Percentiles rank a stretch among this genome's conserved stretches.
Evolutionary conservation across 92 coral and sea anemone genomes (phyloP).

Genomic region (Isaurus tuberculatus): DNA sequence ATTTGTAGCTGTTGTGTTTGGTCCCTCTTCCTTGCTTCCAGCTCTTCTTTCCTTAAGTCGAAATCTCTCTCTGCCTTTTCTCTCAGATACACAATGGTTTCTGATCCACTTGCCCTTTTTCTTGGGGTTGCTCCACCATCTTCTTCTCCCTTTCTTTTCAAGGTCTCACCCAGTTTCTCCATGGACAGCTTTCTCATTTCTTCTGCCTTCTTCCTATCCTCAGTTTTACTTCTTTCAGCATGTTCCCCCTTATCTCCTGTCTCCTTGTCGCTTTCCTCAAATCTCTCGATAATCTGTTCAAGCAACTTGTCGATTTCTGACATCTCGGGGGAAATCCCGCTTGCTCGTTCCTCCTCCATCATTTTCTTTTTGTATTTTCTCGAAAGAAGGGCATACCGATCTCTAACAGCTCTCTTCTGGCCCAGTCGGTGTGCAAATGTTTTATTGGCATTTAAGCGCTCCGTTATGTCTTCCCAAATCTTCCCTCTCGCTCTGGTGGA

Average conservation of each 20-base stretch:
- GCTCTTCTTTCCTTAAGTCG: neutral
- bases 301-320: conserved; percentile 34
- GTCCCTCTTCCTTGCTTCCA: neutral
- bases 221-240: conserved; percentile 24
- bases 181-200: conserved; percentile 55
- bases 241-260: conserved; percentile 21
- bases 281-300: conserved; percentile 45
- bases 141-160: conserved; percentile 52
- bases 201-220: conserved; percentile 47
- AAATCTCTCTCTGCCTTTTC: neutral
- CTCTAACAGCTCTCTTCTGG: conserved; percentile 48
- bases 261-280: conserved; percentile 48
- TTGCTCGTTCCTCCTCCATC: conserved; percentile 58
- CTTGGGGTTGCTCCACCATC: conserved; percentile 40
- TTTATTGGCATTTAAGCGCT: neutral
- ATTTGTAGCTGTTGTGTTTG: neutral
- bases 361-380: conserved; percentile 24
- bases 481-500: neutral
- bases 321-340: conserved; percentile 53
- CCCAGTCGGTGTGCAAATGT: neutral
- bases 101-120: conserved; percentile 41
- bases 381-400: conserved; percentile 40
- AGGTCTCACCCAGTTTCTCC: conserved; percentile 59
- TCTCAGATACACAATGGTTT: neutral
- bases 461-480: neutral